Base-by-base conservation (phyloP, 2,888 invertebrate genomes). In the Plebejus anna region DNA sequence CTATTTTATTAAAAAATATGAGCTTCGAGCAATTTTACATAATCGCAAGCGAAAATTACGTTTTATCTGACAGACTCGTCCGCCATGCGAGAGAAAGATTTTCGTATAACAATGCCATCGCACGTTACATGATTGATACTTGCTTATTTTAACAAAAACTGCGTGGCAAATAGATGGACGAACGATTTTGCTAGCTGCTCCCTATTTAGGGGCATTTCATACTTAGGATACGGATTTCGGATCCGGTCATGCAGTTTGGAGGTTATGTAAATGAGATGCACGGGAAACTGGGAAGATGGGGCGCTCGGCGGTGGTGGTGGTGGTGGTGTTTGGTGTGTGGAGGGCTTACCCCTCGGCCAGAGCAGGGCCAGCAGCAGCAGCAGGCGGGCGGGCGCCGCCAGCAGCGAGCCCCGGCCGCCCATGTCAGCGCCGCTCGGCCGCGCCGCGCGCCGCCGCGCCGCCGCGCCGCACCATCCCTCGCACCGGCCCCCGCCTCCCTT, bases 351-450 rank as follows among this genome's bases (percentile, higher is more conserved):
- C 88, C 89, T 89, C 88, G 90, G 90, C 88, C 90, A 90, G 85
- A 94, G 90, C 89, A 92, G 90, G 91, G 86, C 91, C 89, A 93
- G 91, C 91, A 92, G 90, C 86, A 91, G 92, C 90, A 94, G 92
- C 90, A 92, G 90, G 89, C 88, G 90, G 89, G 92, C 93, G 91
- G 91, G 92, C 92, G 92, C 92, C 91, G 92, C 91, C 91, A 90
- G 87, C 86, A 89, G 91, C 90, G 89, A 87, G 92, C 94, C 89
- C 92, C 92, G 91, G 84, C 90, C 88, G 89, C 86, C 90, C 92
- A 92, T 92, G 92, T 92, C 92, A 92, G 92, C 92, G 92, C 90
- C 88, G 90, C 91, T 89, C 88, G 87, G 87, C 84, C 84, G 86
- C 88, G 89, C 90, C 88, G 89, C 89, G 86, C 90, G 88, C 88